A percentile compares a stretch with the other conserved stretches of the same genome.
phyloP scores from a whole-genome alignment of 2,113 vertebrate genomes.

The Nothocercus julius region DNA sequence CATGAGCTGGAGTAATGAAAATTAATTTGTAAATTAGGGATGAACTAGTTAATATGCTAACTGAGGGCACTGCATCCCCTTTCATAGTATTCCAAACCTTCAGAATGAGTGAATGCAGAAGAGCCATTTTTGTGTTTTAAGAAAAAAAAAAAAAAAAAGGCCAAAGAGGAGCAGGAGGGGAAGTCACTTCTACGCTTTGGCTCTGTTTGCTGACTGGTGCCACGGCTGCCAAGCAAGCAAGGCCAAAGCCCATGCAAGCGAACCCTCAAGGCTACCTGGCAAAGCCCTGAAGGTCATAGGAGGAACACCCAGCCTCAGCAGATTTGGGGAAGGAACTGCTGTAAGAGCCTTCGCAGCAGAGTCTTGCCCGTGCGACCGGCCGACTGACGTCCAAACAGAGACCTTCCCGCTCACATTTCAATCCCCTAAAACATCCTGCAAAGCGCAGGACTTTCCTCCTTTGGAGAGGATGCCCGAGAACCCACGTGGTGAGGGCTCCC shows the following conservation, averaged over 20 bases:
- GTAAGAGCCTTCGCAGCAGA: fast-evolving
- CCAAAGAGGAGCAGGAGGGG: background rate
- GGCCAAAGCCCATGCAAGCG: background rate
- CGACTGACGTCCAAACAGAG: background rate
- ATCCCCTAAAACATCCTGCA: background rate
- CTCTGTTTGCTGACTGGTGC: background rate
- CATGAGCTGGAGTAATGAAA: background rate
- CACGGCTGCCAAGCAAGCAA: background rate
- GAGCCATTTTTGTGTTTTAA: background rate
- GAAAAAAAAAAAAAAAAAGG: background rate
- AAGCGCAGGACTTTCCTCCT: background rate
- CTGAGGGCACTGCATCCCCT: background rate
- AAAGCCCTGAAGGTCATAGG: fast-evolving
- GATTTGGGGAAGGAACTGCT: background rate
- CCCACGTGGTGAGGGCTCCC: fast-evolving
- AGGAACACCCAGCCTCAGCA: background rate
- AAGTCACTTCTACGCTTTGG: background rate
- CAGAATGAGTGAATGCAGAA: background rate
- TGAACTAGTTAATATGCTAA: background rate
- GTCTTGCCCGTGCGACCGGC: fast-evolving
- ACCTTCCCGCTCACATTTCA: background rate
- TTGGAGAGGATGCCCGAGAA: background rate
- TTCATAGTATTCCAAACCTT: background rate
- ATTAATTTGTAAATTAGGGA: conserved; percentile 3
- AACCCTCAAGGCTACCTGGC: background rate